Conservation (phyloP, 2,113 vertebrate genomes). For the Scomber scombrus region DNA sequence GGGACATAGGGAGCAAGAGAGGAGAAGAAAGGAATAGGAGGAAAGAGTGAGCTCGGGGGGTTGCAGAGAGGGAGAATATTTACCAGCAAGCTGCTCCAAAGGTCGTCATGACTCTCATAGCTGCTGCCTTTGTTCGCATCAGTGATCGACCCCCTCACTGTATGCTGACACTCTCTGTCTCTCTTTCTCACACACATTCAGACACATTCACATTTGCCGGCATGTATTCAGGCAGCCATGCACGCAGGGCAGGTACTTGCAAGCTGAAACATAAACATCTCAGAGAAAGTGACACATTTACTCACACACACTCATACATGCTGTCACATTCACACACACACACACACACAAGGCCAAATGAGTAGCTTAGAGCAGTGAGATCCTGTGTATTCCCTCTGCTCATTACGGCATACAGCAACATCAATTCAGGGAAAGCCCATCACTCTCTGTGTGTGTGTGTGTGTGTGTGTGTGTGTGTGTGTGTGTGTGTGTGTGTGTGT, state of each 20-base stretch:
- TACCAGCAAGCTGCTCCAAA: conserved; percentile 42
- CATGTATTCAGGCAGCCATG: conserved; percentile 1
- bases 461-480: conserved; percentile 25
- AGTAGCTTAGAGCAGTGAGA: conserved; percentile 66
- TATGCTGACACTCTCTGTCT: background rate
- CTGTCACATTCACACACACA: background rate
- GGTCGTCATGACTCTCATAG: conserved; percentile 55
- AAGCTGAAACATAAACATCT: conserved; percentile 45
- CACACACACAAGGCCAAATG: conserved; percentile 37
- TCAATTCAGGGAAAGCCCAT: conserved; percentile 74
- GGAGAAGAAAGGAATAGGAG: background rate
- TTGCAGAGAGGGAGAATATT: conserved; percentile 23
- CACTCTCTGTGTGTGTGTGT: conserved; percentile 30
- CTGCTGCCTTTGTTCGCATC: conserved; percentile 65
- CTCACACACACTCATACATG: conserved; percentile 13
- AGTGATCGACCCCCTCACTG: conserved; percentile 32
- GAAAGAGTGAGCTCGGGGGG: background rate
- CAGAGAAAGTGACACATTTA: conserved; percentile 32
- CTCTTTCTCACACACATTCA: conserved; percentile 2
- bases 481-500: conserved; percentile 10
- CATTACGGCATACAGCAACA: conserved; percentile 76
- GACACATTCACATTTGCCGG: background rate
- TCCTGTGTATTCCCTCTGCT: conserved; percentile 68
- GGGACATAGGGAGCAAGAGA: background rate
- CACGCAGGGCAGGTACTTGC: background rate